Evolutionary conservation across 2,113 vertebrate genomes (phyloP).

Genomic region (Athene cunicularia): DNA sequence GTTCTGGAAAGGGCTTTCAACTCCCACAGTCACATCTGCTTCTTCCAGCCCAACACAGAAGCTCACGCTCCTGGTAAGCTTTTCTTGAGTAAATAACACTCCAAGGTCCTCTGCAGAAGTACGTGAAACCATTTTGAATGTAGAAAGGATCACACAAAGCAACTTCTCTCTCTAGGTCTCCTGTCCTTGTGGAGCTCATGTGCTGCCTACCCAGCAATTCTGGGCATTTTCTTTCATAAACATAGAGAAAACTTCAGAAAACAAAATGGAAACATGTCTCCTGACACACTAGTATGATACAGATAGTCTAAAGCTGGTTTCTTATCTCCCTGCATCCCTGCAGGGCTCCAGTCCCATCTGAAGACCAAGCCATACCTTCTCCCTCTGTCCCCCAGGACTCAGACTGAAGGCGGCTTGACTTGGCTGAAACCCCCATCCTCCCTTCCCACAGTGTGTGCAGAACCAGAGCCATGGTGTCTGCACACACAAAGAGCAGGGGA

Average conservation of each 20-base stretch:
- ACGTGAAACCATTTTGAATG: accelerated
- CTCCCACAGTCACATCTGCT: constrained; percentile 46
- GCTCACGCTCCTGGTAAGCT: neutral
- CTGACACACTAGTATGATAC: neutral
- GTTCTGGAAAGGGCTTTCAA: constrained; percentile 3
- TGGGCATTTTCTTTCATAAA: neutral
- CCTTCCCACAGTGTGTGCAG: neutral
- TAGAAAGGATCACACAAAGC: neutral
- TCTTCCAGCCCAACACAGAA: neutral
- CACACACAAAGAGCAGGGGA: accelerated
- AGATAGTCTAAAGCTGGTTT: neutral
- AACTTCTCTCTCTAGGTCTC: neutral
- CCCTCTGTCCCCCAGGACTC: neutral
- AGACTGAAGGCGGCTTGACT: neutral
- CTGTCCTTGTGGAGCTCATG: neutral
- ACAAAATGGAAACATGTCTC: neutral
- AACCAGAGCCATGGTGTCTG: neutral
- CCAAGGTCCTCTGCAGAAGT: neutral
- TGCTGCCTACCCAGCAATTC: neutral
- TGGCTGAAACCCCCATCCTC: neutral
- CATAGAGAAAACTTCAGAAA: neutral
- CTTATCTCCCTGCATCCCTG: neutral
- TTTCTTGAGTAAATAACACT: neutral
- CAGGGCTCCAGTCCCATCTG: neutral
- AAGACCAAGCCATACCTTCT: neutral